These are phyloP conservation scores for Drosophila paracracens DNA, from an alignment of 2,888 invertebrate genomes.

Conservation along the genomic window DNA sequence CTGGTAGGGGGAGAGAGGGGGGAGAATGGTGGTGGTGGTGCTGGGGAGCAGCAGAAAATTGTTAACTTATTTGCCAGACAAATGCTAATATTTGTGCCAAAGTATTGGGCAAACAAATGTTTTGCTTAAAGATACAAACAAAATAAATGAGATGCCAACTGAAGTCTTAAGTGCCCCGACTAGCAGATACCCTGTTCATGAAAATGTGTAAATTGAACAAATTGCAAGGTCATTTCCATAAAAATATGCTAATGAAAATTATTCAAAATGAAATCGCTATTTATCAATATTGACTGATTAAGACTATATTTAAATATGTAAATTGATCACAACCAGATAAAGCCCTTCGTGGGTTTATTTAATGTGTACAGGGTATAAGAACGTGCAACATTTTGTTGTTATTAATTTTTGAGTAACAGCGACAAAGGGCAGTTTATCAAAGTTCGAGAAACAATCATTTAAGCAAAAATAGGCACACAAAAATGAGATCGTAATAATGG, in stretches of 20 bases:
- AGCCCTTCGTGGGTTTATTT: not conserved
- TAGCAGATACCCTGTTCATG: not conserved
- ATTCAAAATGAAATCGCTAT: not conserved
- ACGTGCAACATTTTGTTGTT: slow-evolving; percentile 22
- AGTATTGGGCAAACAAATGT: slow-evolving; percentile 65
- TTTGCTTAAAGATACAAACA: slow-evolving; percentile 47
- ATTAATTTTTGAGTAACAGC: slow-evolving; percentile 18
- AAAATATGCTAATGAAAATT: not conserved
- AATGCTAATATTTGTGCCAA: slow-evolving; percentile 70
- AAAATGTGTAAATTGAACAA: not conserved
- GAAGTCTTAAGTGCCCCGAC: not conserved
- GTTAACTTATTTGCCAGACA: slow-evolving; percentile 60
- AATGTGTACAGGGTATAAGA: not conserved
- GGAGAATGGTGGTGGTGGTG: not conserved
- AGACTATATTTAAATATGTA: not conserved
- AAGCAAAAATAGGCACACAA: not conserved
- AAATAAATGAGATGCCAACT: not conserved
- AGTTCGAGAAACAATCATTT: not conserved
- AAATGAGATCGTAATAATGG: not conserved
- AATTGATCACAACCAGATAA: not conserved
- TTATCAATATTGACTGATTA: not conserved
- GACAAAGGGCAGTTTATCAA: slow-evolving; percentile 22
- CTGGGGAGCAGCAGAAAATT: slow-evolving; percentile 26
- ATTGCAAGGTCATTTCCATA: not conserved
- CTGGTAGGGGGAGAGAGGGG: not conserved